phyloP scores from a whole-genome alignment of 2,113 vertebrate species.

The Hemicordylus capensis region DNA sequence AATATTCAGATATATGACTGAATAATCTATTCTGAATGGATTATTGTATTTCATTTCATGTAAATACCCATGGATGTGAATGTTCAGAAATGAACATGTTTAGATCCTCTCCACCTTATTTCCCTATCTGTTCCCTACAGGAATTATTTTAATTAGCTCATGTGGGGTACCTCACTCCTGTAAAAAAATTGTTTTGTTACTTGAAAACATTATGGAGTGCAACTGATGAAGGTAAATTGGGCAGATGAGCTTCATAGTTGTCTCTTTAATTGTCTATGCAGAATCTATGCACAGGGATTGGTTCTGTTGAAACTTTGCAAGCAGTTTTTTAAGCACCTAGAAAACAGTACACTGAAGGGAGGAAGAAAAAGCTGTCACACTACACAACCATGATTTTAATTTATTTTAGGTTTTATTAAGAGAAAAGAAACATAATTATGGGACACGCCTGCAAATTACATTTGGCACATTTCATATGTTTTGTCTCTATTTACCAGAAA shows the following conservation, averaged over 20 bases:
- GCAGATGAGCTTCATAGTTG: conserved; percentile 32
- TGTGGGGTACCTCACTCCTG: conserved; percentile 52
- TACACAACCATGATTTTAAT: background rate
- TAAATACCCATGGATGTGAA: conserved; percentile 53
- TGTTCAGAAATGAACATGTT: conserved; percentile 53
- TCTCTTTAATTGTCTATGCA: conserved; percentile 35
- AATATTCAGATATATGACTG: conserved; percentile 51
- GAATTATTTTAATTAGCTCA: conserved; percentile 71
- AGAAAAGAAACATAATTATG: conserved; percentile 12
- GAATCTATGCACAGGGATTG: conserved; percentile 7
- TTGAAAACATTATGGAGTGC: conserved; percentile 60
- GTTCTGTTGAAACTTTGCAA: conserved; percentile 48
- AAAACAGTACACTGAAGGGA: background rate
- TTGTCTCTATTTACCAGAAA: too few species aligned
- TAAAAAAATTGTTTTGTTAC: conserved; percentile 62
- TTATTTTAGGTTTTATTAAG: background rate
- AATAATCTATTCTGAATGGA: conserved; percentile 52
- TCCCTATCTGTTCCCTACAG: conserved; percentile 58
- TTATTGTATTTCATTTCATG: conserved; percentile 66
- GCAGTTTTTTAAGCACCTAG: background rate
- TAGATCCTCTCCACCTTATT: background rate
- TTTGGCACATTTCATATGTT: background rate
- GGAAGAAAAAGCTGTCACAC: conserved; percentile 25
- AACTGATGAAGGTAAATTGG: conserved; percentile 47
- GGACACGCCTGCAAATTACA: conserved; percentile 20